phyloP scores from a whole-genome alignment of 2,113 vertebrate genomes.

The Microcebus tavaratra region DNA sequence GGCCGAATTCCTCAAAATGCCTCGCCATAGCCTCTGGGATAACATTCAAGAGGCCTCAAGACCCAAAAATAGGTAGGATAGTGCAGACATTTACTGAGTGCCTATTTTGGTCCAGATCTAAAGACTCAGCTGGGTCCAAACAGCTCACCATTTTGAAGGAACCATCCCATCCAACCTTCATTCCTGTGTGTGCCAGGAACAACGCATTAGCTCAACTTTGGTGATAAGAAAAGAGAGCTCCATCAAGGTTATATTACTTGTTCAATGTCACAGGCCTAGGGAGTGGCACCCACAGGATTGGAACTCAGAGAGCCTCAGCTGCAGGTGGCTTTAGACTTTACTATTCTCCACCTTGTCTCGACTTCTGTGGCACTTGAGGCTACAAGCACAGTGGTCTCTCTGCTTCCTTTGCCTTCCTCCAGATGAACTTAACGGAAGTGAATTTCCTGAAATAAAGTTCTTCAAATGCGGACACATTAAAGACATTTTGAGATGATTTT shows the following conservation, averaged over 20 bases:
- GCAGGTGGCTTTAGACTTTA: not conserved
- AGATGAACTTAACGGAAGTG: not conserved
- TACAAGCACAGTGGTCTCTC: not conserved
- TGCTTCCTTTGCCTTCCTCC: not conserved
- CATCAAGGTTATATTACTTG: accelerated
- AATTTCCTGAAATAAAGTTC: not conserved
- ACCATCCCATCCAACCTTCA: not conserved
- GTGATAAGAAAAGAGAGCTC: not conserved
- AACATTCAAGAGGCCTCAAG: not conserved
- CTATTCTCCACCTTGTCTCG: accelerated
- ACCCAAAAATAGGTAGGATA: not conserved
- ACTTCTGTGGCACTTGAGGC: too few species aligned
- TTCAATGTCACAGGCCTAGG: not conserved
- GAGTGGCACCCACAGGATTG: not conserved
- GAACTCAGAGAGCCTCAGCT: not conserved
- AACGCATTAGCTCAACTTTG: not conserved
- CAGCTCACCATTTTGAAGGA: not conserved
- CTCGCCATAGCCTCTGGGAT: not conserved
- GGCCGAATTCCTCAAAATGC: not conserved
- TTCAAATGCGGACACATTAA: not conserved
- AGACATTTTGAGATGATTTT: not conserved
- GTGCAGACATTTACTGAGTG: not conserved
- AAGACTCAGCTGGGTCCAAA: not conserved
- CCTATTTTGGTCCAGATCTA: not conserved
- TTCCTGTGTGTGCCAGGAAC: accelerated